Conservation (phyloP, 2,888 invertebrate species). For the Strigamia maritima region DNA sequence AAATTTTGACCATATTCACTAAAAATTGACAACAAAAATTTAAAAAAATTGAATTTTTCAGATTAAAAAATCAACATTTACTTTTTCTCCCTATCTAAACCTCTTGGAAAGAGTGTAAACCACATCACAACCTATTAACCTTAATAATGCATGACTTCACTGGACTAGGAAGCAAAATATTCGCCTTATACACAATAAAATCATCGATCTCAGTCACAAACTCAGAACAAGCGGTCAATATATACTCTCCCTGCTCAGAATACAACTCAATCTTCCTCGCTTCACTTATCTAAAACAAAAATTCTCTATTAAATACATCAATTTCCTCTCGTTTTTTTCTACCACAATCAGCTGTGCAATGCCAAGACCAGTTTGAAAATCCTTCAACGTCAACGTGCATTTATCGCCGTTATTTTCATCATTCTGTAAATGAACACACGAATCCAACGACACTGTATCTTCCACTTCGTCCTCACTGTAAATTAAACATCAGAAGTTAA, state of each 20-base stretch:
- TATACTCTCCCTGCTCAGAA: not conserved
- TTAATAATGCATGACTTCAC: not conserved
- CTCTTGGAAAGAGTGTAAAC: no score
- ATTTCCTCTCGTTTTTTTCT: not conserved
- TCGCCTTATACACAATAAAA: slow-evolving; percentile 6
- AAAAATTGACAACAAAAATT: no score
- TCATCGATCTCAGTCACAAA: slow-evolving; percentile 18
- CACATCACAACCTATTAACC: no score
- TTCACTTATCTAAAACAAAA: not conserved
- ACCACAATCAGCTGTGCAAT: slow-evolving; percentile 1
- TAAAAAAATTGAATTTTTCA: no score
- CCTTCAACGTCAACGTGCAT: not conserved
- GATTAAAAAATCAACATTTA: no score
- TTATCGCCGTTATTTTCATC: not conserved
- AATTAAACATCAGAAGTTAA: not conserved
- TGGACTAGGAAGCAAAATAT: not conserved
- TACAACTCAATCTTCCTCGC: slow-evolving; percentile 3
- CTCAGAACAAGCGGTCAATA: not conserved
- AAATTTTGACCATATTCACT: no score
- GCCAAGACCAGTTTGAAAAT: not conserved
- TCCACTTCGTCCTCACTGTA: not conserved
- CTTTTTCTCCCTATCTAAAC: no score
- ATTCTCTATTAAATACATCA: not conserved
- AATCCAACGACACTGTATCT: not conserved
- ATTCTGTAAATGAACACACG: not conserved